Conservation (phyloP, 2,888 invertebrate genomes). For the Coleophora flavipennella region DNA sequence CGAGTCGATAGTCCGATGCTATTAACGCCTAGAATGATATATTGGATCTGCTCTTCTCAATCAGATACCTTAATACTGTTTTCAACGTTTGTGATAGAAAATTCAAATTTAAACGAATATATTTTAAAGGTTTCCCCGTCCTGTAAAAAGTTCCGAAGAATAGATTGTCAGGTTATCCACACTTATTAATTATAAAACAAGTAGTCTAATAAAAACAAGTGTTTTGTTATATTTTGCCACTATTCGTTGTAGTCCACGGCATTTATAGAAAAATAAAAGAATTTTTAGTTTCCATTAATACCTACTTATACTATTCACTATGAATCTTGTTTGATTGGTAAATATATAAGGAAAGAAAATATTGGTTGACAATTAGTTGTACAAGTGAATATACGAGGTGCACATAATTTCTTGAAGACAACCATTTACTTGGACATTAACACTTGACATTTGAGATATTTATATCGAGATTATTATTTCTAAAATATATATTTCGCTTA, state of each 20-base stretch:
- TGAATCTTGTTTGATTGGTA: not conserved
- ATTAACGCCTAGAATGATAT: conserved; percentile 70
- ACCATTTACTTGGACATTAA: conserved; percentile 36
- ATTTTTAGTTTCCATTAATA: too few species aligned
- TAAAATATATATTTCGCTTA: conserved; percentile 23
- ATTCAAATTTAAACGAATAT: conserved; percentile 17
- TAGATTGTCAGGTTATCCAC: too few species aligned
- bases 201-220: too few species aligned
- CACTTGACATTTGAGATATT: conserved; percentile 29
- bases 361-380: not conserved
- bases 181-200: too few species aligned
- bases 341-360: too few species aligned
- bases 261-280: too few species aligned
- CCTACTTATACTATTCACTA: not conserved
- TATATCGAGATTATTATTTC: conserved; percentile 24
- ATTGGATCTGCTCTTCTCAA: conserved; percentile 62
- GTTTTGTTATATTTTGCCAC: too few species aligned
- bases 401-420: conserved; percentile 20
- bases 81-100: conserved; percentile 41
- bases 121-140: too few species aligned
- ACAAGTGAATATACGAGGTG: conserved; percentile 31
- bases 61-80: conserved; percentile 66
- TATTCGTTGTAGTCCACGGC: too few species aligned
- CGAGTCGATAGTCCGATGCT: conserved; percentile 58
- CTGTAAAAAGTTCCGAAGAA: too few species aligned